Percentiles rank a stretch among this genome's conserved stretches.
phyloP scores from a whole-genome alignment of 2,888 invertebrate species.

The Drosophila borealis region DNA sequence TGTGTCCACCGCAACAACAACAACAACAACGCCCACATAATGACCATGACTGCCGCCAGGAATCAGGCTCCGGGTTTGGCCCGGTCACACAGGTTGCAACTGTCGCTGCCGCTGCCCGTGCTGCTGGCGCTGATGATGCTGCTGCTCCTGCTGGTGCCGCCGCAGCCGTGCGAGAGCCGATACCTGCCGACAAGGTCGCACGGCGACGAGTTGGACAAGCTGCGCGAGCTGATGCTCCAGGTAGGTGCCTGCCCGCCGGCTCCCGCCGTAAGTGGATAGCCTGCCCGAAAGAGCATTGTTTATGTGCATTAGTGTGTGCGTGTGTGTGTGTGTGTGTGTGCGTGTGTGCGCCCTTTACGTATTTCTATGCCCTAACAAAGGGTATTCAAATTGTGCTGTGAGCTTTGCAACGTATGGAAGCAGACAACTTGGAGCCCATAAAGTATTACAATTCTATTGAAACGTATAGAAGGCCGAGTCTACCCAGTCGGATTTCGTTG shows the following conservation, averaged over 20 bases:
- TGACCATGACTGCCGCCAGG: slow-evolving; percentile 55
- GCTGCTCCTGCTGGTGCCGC: slow-evolving; percentile 74
- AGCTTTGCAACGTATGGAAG: not conserved
- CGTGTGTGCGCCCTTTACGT: slow-evolving; percentile 36
- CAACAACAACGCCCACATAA: slow-evolving; percentile 51
- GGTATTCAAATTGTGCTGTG: not conserved
- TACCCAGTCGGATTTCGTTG: too few relatives aligned
- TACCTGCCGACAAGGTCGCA: slow-evolving; percentile 86
- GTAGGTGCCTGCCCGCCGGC: slow-evolving; percentile 81
- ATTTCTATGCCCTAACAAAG: slow-evolving; percentile 6
- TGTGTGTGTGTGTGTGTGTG: slow-evolving; percentile 16
- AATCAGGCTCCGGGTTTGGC: slow-evolving; percentile 19
- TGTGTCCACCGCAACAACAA: slow-evolving; percentile 20
- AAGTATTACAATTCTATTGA: too few relatives aligned
- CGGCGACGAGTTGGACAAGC: slow-evolving; percentile 86
- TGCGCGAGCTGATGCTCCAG: slow-evolving; percentile 86
- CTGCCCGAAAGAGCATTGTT: slow-evolving; percentile 55
- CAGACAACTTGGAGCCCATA: too few relatives aligned
- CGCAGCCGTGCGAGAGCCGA: slow-evolving; percentile 83
- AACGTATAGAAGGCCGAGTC: too few relatives aligned
- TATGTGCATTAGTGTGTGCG: slow-evolving; percentile 27
- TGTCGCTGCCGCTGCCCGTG: slow-evolving; percentile 58
- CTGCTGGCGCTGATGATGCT: slow-evolving; percentile 69
- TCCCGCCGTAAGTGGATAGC: slow-evolving; percentile 46
- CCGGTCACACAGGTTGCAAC: slow-evolving; percentile 24